Evolutionary conservation across 2,797 vertebrate genomes (phyloP).

Genomic region (Mionectes olivaceus): DNA sequence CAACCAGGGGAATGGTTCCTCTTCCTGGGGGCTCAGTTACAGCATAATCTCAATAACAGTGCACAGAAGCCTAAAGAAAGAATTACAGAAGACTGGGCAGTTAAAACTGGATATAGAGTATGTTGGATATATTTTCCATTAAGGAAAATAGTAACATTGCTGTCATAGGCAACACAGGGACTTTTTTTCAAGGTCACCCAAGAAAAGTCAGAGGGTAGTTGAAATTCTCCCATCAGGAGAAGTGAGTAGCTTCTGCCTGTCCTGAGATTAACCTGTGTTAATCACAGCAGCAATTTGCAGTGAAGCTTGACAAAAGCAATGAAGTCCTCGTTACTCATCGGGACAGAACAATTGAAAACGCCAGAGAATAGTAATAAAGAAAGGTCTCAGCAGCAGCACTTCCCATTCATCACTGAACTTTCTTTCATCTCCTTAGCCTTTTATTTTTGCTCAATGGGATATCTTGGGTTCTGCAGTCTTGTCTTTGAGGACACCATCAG

Average conservation of each 20-base stretch:
- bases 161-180: background rate
- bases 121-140: fast-evolving
- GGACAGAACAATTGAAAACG: constrained; percentile 16
- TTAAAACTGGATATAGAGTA: background rate
- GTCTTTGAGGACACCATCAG: background rate
- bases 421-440: background rate
- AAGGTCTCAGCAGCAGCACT: background rate
- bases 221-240: background rate
- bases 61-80: background rate
- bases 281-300: background rate
- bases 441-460: background rate
- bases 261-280: background rate
- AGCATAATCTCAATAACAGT: background rate
- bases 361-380: background rate
- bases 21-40: background rate
- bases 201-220: background rate
- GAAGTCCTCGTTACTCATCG: background rate
- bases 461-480: background rate
- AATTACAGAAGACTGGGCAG: background rate
- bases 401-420: constrained; percentile 21
- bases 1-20: background rate
- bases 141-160: background rate
- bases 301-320: background rate
- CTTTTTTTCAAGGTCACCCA: background rate
- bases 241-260: background rate